Base-by-base conservation (phyloP, 2,888 invertebrate species). In the Subacronicta megacephala region DNA sequence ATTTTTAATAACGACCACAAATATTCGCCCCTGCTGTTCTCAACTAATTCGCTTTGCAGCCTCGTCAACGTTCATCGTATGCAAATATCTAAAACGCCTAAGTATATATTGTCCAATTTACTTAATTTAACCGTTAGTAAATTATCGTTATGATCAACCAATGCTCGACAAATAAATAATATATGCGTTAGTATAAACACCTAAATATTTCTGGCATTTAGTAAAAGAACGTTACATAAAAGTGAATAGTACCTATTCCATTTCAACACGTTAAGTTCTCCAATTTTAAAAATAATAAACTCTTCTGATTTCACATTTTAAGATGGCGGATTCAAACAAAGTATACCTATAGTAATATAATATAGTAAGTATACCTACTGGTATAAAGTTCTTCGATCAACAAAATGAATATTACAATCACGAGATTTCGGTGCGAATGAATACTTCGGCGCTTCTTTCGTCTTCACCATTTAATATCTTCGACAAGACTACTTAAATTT, bases 11-110 rank as follows among this genome's bases (percentile, higher is more conserved):
- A 70, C 54, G 62, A 62, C 71, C 80, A 75, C 77, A 78, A 76
- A 81, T 75, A 73, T 75, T 67, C 60, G 55, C 81, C 77, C 87
- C 87, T 76, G 83, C 83, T 82, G 87, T 61, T 70, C 44, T 36
- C 50, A 58, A 73, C 79, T 81, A 83, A 84, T 87, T 86, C 81
- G 80, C 79, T 72, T 77, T 66, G 66, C 71, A 49, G 56, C 37
- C 50, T 41, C 53, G 41, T 33, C 55, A 38, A 46, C 42, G 46
- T 57, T 37, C 36, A 41, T 42, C 40, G 46, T 31, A 51, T 65
- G 43, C 54, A 40, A 65, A 59, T 59, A 51, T 42, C 38, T 17
- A 62, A 63, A 29, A 10, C n/a, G n/a, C n/a, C 1, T 29, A 3
- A 12, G 0, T 12, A 12, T 3, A 46, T 55, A 18, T 61, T 55